Percentiles rank a stretch among this genome's conserved stretches.
These are phyloP conservation scores for Sebastes vulpes DNA, from an alignment of 2,797 vertebrate genomes.

Conservation along the genomic window DNA sequence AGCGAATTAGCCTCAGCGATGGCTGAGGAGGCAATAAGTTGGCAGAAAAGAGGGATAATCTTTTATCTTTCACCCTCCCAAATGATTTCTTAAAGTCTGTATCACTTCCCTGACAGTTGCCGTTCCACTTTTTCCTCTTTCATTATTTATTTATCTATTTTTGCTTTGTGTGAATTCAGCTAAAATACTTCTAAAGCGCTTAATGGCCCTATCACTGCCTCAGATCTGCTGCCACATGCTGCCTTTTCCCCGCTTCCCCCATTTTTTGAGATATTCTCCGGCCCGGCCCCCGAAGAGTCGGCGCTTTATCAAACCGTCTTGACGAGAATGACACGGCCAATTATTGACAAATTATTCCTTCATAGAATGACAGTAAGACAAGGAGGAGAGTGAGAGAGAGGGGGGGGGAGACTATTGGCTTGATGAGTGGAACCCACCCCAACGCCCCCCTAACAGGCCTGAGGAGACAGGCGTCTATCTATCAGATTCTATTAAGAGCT, in stretches of 20 bases:
- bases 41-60: conserved; percentile 85
- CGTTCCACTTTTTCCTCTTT: conserved; percentile 85
- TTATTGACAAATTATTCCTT: conserved; percentile 90
- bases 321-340: conserved; percentile 87
- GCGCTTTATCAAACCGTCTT: conserved; percentile 82
- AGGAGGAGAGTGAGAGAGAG: conserved; percentile 33
- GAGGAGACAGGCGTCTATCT: conserved; percentile 81
- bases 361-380: conserved; percentile 78
- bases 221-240: conserved; percentile 87
- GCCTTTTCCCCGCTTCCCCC: conserved; percentile 60
- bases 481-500: conserved; percentile 89
- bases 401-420: conserved; percentile 29
- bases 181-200: conserved; percentile 90
- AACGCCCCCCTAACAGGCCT: conserved; percentile 67
- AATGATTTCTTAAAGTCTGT: conserved; percentile 88
- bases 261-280: conserved; percentile 76
- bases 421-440: conserved; percentile 64
- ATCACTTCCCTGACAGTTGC: conserved; percentile 87
- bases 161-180: conserved; percentile 90
- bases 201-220: conserved; percentile 84
- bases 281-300: conserved; percentile 72
- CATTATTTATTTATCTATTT: conserved; percentile 91
- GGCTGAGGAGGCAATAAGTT: conserved; percentile 86
- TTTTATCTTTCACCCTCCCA: conserved; percentile 86
- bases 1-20: conserved; percentile 84